phyloP scores from a whole-genome alignment of 1,140 invertebrate genomes.

The Drosophila nebulosa region DNA sequence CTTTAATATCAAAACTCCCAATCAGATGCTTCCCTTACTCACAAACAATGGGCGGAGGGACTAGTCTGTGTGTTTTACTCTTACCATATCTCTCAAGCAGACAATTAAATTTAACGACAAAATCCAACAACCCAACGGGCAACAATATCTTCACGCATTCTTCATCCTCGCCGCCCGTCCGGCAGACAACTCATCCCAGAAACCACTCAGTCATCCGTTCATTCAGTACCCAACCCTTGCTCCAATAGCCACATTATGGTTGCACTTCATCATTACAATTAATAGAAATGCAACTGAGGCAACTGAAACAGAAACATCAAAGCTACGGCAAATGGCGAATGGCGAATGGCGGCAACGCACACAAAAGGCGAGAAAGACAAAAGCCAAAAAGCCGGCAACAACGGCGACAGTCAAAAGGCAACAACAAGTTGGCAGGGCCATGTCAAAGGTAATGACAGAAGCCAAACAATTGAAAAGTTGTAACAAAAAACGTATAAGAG shows the following conservation, averaged over 20 bases:
- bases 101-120: constrained; percentile 54
- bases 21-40: background rate
- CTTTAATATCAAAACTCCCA: too few species aligned
- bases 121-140: constrained; percentile 12
- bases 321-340: constrained; percentile 6
- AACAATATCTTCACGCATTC: constrained; percentile 1
- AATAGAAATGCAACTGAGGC: constrained; percentile 73
- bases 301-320: constrained; percentile 30
- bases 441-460: constrained; percentile 78
- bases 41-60: background rate
- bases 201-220: background rate
- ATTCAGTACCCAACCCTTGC: background rate
- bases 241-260: background rate
- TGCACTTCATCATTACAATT: constrained; percentile 74
- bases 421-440: constrained; percentile 58
- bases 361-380: constrained; percentile 73
- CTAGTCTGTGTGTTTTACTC: too few species aligned
- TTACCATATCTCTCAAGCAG: background rate
- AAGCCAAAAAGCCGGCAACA: constrained; percentile 27
- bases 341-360: constrained; percentile 9
- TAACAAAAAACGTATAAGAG: constrained; percentile 48
- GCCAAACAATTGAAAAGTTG: constrained; percentile 77
- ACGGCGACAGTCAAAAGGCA: constrained; percentile 71
- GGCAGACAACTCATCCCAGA: background rate
- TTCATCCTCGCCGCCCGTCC: background rate